Conservation (phyloP, 2,797 vertebrate genomes). For the Pelodytes ibericus region DNA sequence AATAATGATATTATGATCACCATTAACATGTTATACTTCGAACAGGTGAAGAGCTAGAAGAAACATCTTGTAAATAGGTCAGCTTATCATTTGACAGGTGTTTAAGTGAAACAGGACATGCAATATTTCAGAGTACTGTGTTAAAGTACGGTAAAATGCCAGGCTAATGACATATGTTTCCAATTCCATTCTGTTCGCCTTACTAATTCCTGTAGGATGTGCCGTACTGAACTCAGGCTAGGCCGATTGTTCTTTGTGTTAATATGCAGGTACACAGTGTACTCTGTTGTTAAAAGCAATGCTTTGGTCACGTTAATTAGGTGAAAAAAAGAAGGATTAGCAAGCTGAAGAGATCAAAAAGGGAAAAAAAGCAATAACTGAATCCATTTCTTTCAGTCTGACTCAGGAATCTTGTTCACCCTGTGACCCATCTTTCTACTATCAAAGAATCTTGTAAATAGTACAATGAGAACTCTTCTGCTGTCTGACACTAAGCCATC, state of each 20-base stretch:
- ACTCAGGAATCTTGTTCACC: slow-evolving; percentile 29
- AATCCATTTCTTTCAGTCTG: slow-evolving; percentile 37
- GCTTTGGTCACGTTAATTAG: slow-evolving; percentile 51
- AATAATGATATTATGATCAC: too few species aligned
- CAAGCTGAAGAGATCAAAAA: slow-evolving; percentile 35
- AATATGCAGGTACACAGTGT: slow-evolving; percentile 43
- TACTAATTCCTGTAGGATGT: slow-evolving; percentile 8
- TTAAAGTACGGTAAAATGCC: neutral
- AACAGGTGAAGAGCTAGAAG: too few species aligned
- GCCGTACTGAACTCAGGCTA: slow-evolving; percentile 2
- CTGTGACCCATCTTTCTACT: neutral
- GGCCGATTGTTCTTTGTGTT: slow-evolving; percentile 33
- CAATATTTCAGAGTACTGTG: neutral
- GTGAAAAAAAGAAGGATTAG: slow-evolving; percentile 49
- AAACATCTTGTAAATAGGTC: too few species aligned
- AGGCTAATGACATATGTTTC: neutral
- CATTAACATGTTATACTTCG: too few species aligned
- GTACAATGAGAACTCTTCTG: too few species aligned
- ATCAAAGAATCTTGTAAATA: neutral
- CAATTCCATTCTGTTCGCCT: slow-evolving; percentile 15
- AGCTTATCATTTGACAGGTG: too few species aligned
- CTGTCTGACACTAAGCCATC: too few species aligned
- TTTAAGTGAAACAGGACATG: neutral
- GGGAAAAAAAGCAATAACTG: neutral
- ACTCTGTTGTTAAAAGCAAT: slow-evolving; percentile 43